Evolutionary conservation across 2,797 vertebrate species (phyloP).

Genomic region (Rhinogobio ventralis): DNA sequence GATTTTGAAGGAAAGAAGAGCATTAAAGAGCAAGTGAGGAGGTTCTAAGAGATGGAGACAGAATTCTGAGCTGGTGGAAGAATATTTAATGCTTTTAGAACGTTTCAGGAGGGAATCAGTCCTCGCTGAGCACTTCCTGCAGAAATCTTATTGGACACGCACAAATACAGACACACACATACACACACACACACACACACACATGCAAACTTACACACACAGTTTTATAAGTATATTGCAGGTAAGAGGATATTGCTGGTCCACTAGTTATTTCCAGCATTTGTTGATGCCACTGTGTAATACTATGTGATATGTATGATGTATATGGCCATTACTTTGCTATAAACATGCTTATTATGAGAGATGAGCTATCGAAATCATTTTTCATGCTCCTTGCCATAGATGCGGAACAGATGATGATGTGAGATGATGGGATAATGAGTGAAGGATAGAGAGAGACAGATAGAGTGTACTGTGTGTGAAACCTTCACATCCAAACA

Average conservation of each 20-base stretch:
- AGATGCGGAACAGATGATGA: constrained; percentile 50
- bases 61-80: constrained; percentile 32
- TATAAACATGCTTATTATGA: constrained; percentile 52
- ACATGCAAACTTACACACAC: constrained; percentile 1
- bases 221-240: constrained; percentile 41
- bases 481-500: constrained; percentile 50
- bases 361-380: constrained; percentile 51
- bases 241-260: constrained; percentile 39
- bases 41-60: constrained; percentile 33
- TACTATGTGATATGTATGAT: constrained; percentile 39
- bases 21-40: constrained; percentile 39
- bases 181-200: constrained; percentile 34
- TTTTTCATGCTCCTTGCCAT: constrained; percentile 40
- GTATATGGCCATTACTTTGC: constrained; percentile 40
- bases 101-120: constrained; percentile 36
- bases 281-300: constrained; percentile 35
- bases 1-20: constrained; percentile 32
- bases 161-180: constrained; percentile 34
- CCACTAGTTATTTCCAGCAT: constrained; percentile 36
- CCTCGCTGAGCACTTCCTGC: constrained; percentile 49
- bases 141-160: constrained; percentile 50
- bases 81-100: constrained; percentile 48
- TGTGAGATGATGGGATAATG: constrained; percentile 47
- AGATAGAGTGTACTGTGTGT: constrained; percentile 54
- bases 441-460: constrained; percentile 45